These are phyloP conservation scores for Drosophila heteroneura DNA, from an alignment of 2,888 invertebrate species.

Conservation along the genomic window DNA sequence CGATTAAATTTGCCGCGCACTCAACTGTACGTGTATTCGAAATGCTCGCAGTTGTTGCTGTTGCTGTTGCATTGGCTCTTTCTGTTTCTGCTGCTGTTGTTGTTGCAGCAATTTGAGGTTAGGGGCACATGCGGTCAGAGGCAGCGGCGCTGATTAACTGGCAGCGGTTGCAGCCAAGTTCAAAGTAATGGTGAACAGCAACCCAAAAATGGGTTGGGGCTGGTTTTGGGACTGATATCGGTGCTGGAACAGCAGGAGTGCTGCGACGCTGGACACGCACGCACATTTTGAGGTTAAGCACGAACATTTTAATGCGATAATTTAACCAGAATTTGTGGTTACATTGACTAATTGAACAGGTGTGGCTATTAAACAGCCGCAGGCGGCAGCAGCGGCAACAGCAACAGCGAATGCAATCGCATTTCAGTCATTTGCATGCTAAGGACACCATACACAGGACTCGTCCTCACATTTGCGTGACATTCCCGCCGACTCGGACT, in stretches of 20 bases:
- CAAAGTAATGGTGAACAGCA: constrained; percentile 57
- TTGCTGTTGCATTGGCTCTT: constrained; percentile 11
- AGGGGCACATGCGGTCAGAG: constrained; percentile 49
- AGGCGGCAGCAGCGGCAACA: constrained; percentile 40
- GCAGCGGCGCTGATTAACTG: constrained; percentile 76
- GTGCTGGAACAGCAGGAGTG: constrained; percentile 50
- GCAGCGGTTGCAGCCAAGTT: constrained; percentile 68
- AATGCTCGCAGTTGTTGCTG: constrained; percentile 8
- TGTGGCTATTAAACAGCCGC: constrained; percentile 83
- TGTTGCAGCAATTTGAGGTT: constrained; percentile 46
- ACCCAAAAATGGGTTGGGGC: constrained; percentile 21
- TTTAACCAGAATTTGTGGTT: constrained; percentile 85
- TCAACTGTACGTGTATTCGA: constrained; percentile 62
- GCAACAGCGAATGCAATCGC: constrained; percentile 62
- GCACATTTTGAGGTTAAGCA: constrained; percentile 83
- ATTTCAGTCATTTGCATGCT: constrained; percentile 61
- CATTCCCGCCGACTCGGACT: constrained; percentile 52
- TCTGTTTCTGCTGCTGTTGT: not conserved
- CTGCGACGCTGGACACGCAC: constrained; percentile 54
- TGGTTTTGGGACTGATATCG: constrained; percentile 11
- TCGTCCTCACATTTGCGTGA: constrained; percentile 70
- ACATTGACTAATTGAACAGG: constrained; percentile 85
- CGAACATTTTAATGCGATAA: constrained; percentile 85
- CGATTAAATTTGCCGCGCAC: constrained; percentile 71
- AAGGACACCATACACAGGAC: constrained; percentile 37